Conservation (phyloP, 2,797 vertebrate genomes). For the Hippoglossus hippoglossus region DNA sequence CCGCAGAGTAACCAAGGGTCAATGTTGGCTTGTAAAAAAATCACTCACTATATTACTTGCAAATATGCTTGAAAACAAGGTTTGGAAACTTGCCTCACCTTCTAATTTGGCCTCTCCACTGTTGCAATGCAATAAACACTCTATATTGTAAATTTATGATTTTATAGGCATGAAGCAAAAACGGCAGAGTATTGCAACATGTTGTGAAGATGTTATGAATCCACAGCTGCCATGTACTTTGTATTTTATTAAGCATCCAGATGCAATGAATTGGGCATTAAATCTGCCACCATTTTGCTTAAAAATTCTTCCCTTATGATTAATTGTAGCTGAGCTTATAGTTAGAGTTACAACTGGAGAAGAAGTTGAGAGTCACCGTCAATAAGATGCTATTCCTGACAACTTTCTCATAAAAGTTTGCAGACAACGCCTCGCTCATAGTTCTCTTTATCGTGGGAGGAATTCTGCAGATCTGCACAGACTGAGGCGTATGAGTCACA, state of each 20-base stretch:
- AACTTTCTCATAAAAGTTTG: not conserved
- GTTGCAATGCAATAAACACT: not conserved
- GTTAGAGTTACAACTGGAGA: no score
- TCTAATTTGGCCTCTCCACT: not conserved
- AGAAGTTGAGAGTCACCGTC: not conserved
- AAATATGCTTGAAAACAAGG: not conserved
- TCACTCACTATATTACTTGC: not conserved
- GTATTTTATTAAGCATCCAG: not conserved
- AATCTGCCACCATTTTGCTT: not conserved
- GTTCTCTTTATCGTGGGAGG: constrained; percentile 9
- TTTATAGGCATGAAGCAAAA: not conserved
- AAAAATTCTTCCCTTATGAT: not conserved
- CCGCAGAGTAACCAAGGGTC: not conserved
- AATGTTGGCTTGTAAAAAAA: not conserved
- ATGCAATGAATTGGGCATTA: not conserved
- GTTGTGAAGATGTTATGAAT: constrained; percentile 3
- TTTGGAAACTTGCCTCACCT: not conserved
- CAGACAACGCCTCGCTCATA: constrained; percentile 1
- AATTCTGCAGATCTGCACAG: constrained; percentile 2
- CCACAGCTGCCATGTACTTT: not conserved
- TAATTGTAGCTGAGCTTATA: not conserved
- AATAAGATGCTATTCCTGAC: no score
- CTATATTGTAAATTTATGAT: not conserved
- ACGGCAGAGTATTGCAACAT: not conserved
- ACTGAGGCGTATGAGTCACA: constrained; percentile 2